Evolutionary conservation across 1,140 invertebrate species (phyloP), one percentile per base, ranked within the genome.

Genomic region (Papilio glaucus): DNA sequence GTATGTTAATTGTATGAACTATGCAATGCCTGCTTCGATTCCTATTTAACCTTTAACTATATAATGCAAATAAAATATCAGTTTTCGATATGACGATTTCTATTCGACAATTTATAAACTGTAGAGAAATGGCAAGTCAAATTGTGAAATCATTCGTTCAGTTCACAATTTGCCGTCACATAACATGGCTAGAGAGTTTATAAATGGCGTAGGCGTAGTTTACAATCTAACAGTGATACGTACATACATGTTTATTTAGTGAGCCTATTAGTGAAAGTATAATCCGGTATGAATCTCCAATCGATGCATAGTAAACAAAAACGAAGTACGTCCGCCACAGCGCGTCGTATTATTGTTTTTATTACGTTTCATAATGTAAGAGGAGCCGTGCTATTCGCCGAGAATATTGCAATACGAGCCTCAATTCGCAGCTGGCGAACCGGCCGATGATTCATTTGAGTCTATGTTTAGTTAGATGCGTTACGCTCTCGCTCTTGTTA

Each of bases 391-490:
- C 80, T 81, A 82, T 86, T 87, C 73, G 75, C 78, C 74, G 80
- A 83, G 85, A 85, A 82, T 79, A 76, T 82, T 85, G 85, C 85
- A 89, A 92, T 84, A 79, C 70, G 85, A 92, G 78, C 86, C 81
- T 85, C 85, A 82, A 79, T 85, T 86, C 82, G 82, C 87, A 89
- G 86, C 85, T 90, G 87, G 84, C 84, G 82, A 78, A 75, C 71
- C 78, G 73, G 72, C 71, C 70, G 79, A 86, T 89, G 89, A 92
- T 87, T 90, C 88, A 92, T 84, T 82, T 76, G 69, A 76, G 71
- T 80, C 74, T 80, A 84, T 77, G 73, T 81, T 77, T 74, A 74
- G 71, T 45, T 76, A n/a, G 37, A 49, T 49, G 60, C 29, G 41
- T 69, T 72, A 45, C 53, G 60, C 69, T 75, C 57, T 73, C 73